Evolutionary conservation across 2,797 vertebrate species (phyloP).

Genomic region (Phaenicophaeus curvirostris): DNA sequence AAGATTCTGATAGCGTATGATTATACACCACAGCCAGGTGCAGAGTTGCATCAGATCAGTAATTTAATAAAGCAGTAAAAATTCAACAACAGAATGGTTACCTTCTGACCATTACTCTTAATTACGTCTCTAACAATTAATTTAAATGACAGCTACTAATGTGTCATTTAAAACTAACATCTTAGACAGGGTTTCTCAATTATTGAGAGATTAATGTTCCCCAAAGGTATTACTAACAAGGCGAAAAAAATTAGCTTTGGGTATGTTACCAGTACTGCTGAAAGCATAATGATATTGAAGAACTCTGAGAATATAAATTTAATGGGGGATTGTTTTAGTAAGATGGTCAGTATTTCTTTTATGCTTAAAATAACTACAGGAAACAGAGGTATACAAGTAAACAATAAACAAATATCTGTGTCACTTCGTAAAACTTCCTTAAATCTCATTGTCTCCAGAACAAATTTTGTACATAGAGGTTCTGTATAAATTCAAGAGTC

Average conservation of each 20-base stretch:
- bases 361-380: not conserved
- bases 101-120: conserved; percentile 55
- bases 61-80: conserved; percentile 66
- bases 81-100: conserved; percentile 34
- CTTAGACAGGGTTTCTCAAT: conserved; percentile 65
- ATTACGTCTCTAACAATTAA: conserved; percentile 62
- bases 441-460: not conserved
- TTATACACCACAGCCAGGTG: not conserved
- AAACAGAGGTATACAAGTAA: not conserved
- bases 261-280: conserved; percentile 6
- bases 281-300: conserved; percentile 35
- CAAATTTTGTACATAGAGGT: not conserved
- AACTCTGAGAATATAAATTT: not conserved
- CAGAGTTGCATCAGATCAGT: conserved; percentile 33
- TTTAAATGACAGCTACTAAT: conserved; percentile 71
- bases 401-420: not conserved
- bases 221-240: conserved; percentile 39
- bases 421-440: not conserved
- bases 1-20: not conserved
- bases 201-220: conserved; percentile 68
- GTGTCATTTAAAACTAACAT: conserved; percentile 72
- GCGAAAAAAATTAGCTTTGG: conserved; percentile 26
- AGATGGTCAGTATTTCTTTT: not conserved
- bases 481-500: not conserved
- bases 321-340: not conserved